Conservation (phyloP, 92 coral and sea anemone genomes). For the Bergia sp. region DNA sequence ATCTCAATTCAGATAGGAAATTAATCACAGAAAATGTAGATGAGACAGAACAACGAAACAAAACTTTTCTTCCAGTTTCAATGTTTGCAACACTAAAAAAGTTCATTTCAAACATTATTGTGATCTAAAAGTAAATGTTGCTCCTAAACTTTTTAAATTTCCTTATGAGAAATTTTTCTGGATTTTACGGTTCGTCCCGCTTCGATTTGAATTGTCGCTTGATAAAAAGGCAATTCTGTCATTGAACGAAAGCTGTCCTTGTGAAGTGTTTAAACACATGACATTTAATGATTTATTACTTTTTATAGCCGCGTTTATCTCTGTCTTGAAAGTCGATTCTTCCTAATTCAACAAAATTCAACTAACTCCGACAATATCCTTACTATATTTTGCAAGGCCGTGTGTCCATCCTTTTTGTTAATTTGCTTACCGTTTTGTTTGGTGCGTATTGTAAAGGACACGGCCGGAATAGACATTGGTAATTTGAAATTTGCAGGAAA, state of each 20-base stretch:
- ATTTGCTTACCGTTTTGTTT: background rate
- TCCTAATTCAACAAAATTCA: background rate
- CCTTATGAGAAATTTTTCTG: background rate
- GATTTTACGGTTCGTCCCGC: background rate
- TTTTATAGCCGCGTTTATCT: constrained; percentile 1
- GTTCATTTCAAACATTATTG: background rate
- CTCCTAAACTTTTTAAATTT: background rate
- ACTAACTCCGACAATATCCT: background rate
- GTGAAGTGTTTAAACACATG: constrained; percentile 45
- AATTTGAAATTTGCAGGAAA: constrained; percentile 8
- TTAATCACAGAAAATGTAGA: constrained; percentile 29
- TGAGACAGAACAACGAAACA: background rate
- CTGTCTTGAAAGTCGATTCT: constrained; percentile 23
- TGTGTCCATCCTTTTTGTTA: background rate
- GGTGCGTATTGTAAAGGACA: background rate
- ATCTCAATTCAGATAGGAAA: constrained; percentile 13
- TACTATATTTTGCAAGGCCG: background rate
- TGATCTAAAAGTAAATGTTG: too few species aligned
- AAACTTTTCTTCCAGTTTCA: background rate
- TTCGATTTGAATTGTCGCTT: constrained; percentile 1
- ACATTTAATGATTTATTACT: constrained; percentile 27
- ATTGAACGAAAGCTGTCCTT: constrained; percentile 14
- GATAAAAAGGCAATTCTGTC: constrained; percentile 31
- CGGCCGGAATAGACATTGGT: background rate
- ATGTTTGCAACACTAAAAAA: too few species aligned